A percentile compares a stretch with the other conserved stretches of the same genome.
phyloP scores from a whole-genome alignment of 2,113 vertebrate genomes.

The Hippopotamus amphibius region DNA sequence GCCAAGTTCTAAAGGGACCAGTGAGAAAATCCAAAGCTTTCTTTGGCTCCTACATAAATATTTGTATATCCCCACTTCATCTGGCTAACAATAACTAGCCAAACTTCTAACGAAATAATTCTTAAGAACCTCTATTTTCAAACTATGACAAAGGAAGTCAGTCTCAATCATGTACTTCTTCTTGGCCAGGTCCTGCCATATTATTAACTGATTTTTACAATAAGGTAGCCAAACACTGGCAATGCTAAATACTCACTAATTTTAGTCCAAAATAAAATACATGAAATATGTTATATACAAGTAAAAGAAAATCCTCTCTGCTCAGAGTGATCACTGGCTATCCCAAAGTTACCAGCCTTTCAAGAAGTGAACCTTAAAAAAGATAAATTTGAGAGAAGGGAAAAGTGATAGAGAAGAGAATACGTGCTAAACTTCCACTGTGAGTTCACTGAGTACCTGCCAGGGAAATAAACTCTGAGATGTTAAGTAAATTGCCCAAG shows the following conservation, averaged over 20 bases:
- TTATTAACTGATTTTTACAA: slow-evolving; percentile 5
- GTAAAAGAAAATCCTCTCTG: background rate
- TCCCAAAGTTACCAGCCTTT: background rate
- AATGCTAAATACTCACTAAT: background rate
- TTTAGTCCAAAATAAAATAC: background rate
- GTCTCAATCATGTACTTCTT: background rate
- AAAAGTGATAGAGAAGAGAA: background rate
- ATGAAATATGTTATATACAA: background rate
- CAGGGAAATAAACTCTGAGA: background rate
- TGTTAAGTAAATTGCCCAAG: background rate
- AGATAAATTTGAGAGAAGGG: background rate
- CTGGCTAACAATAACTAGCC: background rate
- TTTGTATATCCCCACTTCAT: background rate
- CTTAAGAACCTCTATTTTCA: background rate
- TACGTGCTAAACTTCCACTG: background rate
- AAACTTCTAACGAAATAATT: slow-evolving; percentile 1
- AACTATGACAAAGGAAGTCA: background rate
- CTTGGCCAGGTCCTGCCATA: background rate
- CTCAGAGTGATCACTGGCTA: background rate
- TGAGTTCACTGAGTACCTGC: background rate
- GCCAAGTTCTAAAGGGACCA: background rate
- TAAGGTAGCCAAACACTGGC: background rate
- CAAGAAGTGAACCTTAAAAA: background rate
- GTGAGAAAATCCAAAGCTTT: background rate
- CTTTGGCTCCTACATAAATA: background rate